These are phyloP conservation scores for Sinopyrophorus schimmeli DNA, from an alignment of 2,888 invertebrate species.

Conservation along the genomic window DNA sequence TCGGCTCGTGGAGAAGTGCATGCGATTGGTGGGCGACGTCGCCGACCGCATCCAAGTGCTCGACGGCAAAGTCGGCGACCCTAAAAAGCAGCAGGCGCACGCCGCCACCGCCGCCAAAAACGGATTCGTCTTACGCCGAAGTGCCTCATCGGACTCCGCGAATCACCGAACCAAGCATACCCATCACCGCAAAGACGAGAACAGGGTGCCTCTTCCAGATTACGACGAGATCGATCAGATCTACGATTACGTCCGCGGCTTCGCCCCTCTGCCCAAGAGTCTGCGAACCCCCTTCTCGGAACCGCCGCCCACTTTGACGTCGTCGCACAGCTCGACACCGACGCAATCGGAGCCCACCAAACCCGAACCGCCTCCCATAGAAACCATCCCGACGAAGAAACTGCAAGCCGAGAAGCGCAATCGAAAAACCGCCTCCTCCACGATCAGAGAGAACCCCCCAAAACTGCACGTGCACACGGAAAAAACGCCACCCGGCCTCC, in stretches of 20 bases:
- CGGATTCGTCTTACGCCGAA: constrained; percentile 73
- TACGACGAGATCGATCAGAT: constrained; percentile 97
- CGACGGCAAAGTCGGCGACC: constrained; percentile 78
- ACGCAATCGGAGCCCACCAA: constrained; percentile 58
- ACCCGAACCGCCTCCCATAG: constrained; percentile 89
- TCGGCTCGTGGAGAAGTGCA: constrained; percentile 77
- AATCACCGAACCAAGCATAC: constrained; percentile 59
- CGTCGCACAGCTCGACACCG: constrained; percentile 55
- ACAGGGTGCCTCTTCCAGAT: constrained; percentile 65
- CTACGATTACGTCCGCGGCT: constrained; percentile 92
- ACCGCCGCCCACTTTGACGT: constrained; percentile 56
- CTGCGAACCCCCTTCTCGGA: constrained; percentile 67
- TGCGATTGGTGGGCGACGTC: constrained; percentile 72
- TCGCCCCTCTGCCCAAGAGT: constrained; percentile 86
- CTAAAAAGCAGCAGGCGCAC: constrained; percentile 51
- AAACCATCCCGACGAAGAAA: constrained; percentile 87
- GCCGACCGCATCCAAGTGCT: constrained; percentile 81
- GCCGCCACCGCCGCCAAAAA: constrained; percentile 56
- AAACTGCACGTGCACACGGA: constrained; percentile 60
- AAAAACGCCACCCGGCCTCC: constrained; percentile 65
- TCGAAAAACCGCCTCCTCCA: constrained; percentile 64
- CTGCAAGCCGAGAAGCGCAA: constrained; percentile 74
- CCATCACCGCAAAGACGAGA: constrained; percentile 63
- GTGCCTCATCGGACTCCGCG: constrained; percentile 76
- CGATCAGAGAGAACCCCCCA: constrained; percentile 58